A percentile compares a stretch with the other conserved stretches of the same genome.
phyloP scores from a whole-genome alignment of 2,113 vertebrate genomes.

The Phaethon lepturus region DNA sequence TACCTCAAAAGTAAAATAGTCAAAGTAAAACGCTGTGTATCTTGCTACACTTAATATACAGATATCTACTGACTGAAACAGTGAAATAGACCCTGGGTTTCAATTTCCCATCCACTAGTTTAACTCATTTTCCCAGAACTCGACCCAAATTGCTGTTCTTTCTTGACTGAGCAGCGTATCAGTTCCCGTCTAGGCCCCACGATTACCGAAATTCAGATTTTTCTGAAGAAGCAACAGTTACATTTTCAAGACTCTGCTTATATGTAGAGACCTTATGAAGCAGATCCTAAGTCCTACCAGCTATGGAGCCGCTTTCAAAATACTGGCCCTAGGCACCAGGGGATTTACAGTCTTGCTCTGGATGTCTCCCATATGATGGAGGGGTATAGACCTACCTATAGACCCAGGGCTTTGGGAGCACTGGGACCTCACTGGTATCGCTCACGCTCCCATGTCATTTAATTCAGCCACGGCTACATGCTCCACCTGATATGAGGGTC shows the following conservation, averaged over 20 bases:
- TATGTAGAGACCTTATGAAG: not conserved
- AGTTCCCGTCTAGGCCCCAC: not conserved
- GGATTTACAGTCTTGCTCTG: not conserved
- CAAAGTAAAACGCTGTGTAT: not conserved
- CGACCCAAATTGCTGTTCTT: not conserved
- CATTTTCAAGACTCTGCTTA: not conserved
- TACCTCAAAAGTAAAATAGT: not conserved
- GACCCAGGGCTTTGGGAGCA: not conserved
- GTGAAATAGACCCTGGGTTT: not conserved
- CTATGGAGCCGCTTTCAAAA: not conserved
- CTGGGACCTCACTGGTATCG: accelerated
- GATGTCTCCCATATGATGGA: not conserved
- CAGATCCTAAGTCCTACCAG: not conserved
- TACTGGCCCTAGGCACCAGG: not conserved
- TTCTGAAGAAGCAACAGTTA: not conserved
- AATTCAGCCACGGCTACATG: not conserved
- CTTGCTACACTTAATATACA: not conserved
- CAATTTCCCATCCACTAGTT: not conserved
- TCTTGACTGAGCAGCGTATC: not conserved
- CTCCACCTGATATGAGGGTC: not conserved
- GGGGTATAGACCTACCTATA: not conserved
- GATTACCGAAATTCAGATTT: not conserved
- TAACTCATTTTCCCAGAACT: not conserved
- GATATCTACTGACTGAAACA: not conserved
- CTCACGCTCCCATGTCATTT: not conserved